phyloP scores from a whole-genome alignment of 2,113 vertebrate genomes.

The Eleginops maclovinus region DNA sequence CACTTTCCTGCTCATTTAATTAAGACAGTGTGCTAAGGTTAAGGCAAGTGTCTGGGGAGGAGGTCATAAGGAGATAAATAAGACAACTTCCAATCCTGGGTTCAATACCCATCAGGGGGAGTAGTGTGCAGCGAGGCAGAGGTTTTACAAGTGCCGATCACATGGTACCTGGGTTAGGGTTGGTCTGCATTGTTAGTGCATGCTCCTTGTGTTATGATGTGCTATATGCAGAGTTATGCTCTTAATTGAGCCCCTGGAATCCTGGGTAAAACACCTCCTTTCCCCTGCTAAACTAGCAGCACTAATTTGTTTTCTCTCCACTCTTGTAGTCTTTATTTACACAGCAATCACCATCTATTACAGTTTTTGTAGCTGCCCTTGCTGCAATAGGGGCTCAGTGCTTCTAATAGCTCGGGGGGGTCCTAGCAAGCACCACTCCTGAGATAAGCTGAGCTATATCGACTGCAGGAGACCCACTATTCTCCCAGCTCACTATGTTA shows the following conservation, averaged over 20 bases:
- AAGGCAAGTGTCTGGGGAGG: slow-evolving; percentile 46
- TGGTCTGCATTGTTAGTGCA: slow-evolving; percentile 6
- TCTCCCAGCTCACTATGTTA: slow-evolving; percentile 52
- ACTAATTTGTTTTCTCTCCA: slow-evolving; percentile 6
- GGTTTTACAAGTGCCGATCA: slow-evolving; percentile 16
- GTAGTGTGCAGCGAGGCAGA: slow-evolving; percentile 8
- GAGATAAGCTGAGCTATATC: slow-evolving; percentile 63
- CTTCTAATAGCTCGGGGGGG: slow-evolving; percentile 43
- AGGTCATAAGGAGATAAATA: slow-evolving; percentile 59
- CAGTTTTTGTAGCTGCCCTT: slow-evolving; percentile 4
- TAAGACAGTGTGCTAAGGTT: slow-evolving; percentile 52
- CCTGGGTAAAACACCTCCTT: slow-evolving; percentile 13
- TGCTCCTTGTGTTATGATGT: slow-evolving; percentile 16
- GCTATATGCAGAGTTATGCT: background rate
- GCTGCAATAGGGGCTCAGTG: slow-evolving; percentile 39
- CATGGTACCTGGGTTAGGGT: no score
- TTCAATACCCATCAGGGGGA: slow-evolving; percentile 44
- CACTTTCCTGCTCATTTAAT: slow-evolving; percentile 45
- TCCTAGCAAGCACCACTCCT: slow-evolving; percentile 44
- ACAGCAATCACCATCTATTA: slow-evolving; percentile 45
- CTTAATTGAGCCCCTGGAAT: slow-evolving; percentile 20
- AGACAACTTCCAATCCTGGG: slow-evolving; percentile 48
- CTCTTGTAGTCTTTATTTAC: slow-evolving; percentile 43
- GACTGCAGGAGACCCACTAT: slow-evolving; percentile 44
- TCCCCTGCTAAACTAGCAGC: slow-evolving; percentile 5